phyloP scores from a whole-genome alignment of 2,888 invertebrate species.

The Lycocerus yunnanus region DNA sequence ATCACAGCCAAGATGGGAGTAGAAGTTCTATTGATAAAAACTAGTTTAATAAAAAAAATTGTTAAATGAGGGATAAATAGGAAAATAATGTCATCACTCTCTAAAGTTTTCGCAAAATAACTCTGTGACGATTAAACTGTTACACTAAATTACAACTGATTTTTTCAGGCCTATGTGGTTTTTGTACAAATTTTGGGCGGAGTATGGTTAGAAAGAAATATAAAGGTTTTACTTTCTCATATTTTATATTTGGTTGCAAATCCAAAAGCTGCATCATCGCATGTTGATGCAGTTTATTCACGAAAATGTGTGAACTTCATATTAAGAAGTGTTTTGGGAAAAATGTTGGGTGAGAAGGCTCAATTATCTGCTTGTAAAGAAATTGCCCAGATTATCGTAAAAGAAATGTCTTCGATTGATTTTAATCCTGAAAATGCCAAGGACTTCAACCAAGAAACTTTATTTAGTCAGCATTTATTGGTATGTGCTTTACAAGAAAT shows the following conservation, averaged over 20 bases:
- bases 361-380: slow-evolving; percentile 95
- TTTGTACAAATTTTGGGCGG: slow-evolving; percentile 94
- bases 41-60: too few relatives aligned
- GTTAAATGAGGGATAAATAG: background rate
- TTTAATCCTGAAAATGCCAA: slow-evolving; percentile 92
- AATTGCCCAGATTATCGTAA: slow-evolving; percentile 86
- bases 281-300: slow-evolving; percentile 97
- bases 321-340: slow-evolving; percentile 86
- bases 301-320: slow-evolving; percentile 97
- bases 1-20: too few relatives aligned
- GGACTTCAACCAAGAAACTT: slow-evolving; percentile 87
- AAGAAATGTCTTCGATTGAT: slow-evolving; percentile 94
- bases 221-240: slow-evolving; percentile 84
- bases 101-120: background rate
- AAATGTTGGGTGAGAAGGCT: slow-evolving; percentile 95
- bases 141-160: slow-evolving; percentile 19
- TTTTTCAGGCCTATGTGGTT: slow-evolving; percentile 86
- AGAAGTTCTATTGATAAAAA: too few relatives aligned
- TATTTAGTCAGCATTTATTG: slow-evolving; percentile 87
- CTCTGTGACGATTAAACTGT: background rate
- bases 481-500: slow-evolving; percentile 95
- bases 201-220: slow-evolving; percentile 92
- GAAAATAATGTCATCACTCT: background rate
- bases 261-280: slow-evolving; percentile 93
- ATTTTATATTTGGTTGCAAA: slow-evolving; percentile 92